phyloP scores from a whole-genome alignment of 2,888 invertebrate species.

The Cantharis lateralis region DNA sequence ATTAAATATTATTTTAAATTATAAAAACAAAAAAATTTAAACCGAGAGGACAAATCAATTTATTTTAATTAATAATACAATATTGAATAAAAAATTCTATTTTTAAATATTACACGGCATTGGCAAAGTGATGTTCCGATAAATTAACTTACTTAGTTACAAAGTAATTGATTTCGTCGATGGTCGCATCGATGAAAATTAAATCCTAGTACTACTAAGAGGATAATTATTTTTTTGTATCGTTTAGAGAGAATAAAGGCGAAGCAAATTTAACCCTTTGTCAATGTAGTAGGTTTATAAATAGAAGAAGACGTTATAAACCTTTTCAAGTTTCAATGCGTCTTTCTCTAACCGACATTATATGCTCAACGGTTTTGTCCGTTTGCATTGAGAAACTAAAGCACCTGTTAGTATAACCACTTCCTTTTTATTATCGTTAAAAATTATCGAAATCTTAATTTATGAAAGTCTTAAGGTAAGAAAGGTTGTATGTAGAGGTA shows the following conservation, averaged over 20 bases:
- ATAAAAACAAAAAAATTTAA: background rate
- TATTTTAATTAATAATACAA: background rate
- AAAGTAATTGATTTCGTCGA: background rate
- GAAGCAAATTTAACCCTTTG: background rate
- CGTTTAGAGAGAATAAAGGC: background rate
- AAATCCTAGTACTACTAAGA: background rate
- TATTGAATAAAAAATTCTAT: background rate
- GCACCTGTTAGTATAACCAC: background rate
- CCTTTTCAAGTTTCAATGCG: background rate
- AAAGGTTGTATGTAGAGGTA: too few relatives aligned
- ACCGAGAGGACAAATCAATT: background rate
- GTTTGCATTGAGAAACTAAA: background rate
- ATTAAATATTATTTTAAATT: background rate
- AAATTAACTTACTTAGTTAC: background rate
- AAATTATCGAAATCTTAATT: background rate
- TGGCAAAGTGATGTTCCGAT: background rate
- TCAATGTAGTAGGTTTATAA: background rate
- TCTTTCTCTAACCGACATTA: background rate
- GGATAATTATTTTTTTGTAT: background rate
- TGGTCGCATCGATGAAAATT: background rate
- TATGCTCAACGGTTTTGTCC: background rate
- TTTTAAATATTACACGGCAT: background rate
- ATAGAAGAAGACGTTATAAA: background rate
- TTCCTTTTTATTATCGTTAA: background rate
- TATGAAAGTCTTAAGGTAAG: background rate